Evolutionary conservation across 2,797 vertebrate species (phyloP), one percentile per base, ranked within the genome.

Genomic region (Apogon talboti): DNA sequence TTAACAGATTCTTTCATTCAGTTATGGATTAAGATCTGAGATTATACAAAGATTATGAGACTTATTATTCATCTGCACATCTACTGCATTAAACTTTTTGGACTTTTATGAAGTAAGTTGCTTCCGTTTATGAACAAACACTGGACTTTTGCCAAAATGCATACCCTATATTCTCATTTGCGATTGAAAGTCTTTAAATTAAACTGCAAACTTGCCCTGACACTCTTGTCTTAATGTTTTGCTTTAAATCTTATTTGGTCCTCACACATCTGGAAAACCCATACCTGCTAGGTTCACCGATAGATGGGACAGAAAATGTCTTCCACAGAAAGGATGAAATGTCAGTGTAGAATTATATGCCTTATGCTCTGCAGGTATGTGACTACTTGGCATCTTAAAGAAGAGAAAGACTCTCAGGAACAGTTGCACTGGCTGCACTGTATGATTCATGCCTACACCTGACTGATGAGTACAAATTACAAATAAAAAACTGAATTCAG

Each of bases 261-360:
- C 63, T 37, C 61, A 38, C 24, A 50, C 71, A 83, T 78, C 82
- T 89, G 87, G 76, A 61, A 71, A 88, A 81, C 41, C 11, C 21
- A 73, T 81, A 41, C 43, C 16, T 49, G 57, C 47, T 51, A 30
- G 44, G 21, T 54, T 68, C 43, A 38, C 49, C 43, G 21, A 59
- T 6, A 52, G 49, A 68, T 55, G 65, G 51, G 50, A 55, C 10
- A 60, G 44, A 67, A 58, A 58, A 80, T 53, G 41, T 45, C 48
- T 76, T 68, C 44, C 46, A 67, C 64, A 73, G 71, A 53, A 16
- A 73, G 48, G 30, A 73, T 56, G 42, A 77, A 68, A 77, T 7
- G 4, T 70, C n/a, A 50, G 37, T 48, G 35, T 30, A 58, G 70
- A 85, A 79, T 61, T 69, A 53, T 61, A 15, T 47, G 16, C 16